Conservation (phyloP, 1,140 invertebrate species). For the Cryptotermes secundus region DNA sequence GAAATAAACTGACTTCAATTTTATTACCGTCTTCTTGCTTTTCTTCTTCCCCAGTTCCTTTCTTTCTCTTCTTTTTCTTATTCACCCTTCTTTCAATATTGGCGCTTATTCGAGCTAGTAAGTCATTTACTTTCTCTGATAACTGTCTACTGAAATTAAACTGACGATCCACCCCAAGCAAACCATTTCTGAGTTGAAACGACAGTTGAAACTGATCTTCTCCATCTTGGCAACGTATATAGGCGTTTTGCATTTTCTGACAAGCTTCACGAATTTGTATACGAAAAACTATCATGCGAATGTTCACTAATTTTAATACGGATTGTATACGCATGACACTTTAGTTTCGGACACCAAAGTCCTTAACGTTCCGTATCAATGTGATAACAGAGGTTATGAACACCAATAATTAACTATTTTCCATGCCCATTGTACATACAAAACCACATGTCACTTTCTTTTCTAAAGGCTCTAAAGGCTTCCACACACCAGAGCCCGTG, state of each 20-base stretch:
- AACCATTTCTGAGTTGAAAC: conserved; percentile 53
- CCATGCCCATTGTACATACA: no score
- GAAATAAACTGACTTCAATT: conserved; percentile 38
- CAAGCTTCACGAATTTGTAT: no score
- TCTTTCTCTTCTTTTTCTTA: conserved; percentile 50
- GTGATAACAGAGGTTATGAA: no score
- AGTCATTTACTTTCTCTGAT: conserved; percentile 56
- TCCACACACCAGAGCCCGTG: no score
- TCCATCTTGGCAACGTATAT: conserved; percentile 49
- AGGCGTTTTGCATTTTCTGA: conserved; percentile 54
- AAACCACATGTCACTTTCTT: no score
- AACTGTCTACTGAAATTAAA: conserved; percentile 68
- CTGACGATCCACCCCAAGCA: conserved; percentile 52
- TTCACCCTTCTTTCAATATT: conserved; percentile 61
- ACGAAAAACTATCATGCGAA: no score
- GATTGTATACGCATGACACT: no score
- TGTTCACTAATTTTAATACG: not conserved
- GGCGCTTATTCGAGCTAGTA: conserved; percentile 58
- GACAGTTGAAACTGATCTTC: conserved; percentile 50
- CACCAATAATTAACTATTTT: no score
- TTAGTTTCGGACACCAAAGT: no score
- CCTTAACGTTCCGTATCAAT: no score
- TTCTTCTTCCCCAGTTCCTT: conserved; percentile 35
- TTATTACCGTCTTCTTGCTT: conserved; percentile 41
- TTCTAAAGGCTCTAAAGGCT: no score